These are phyloP conservation scores for Heliconius ismenius DNA, from an alignment of 2,888 invertebrate genomes.

Conservation along the genomic window DNA sequence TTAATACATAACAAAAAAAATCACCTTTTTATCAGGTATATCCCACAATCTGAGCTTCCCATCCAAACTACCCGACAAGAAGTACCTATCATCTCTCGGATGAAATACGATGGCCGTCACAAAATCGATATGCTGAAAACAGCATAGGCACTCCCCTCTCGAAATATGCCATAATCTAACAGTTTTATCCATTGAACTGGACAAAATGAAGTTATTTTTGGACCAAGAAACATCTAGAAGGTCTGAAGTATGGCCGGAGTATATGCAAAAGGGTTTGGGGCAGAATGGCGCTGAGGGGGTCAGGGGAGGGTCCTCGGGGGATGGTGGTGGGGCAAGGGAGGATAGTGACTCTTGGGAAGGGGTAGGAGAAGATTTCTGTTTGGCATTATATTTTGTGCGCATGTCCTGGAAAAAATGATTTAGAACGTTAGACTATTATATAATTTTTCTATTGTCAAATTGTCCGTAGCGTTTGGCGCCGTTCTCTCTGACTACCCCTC, in stretches of 20 bases:
- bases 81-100: conserved; percentile 94
- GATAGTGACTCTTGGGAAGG: conserved; percentile 95
- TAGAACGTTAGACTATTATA: background rate
- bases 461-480: too few species aligned
- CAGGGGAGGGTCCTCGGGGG: conserved; percentile 80
- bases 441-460: too few species aligned
- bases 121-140: conserved; percentile 99
- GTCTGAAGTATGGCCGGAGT: conserved; percentile 97
- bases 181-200: conserved; percentile 99
- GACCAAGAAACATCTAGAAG: conserved; percentile 99
- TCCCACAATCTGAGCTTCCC: conserved; percentile 99
- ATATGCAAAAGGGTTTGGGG: conserved; percentile 94
- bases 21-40: conserved; percentile 97
- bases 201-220: conserved; percentile 98
- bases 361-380: conserved; percentile 93
- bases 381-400: conserved; percentile 96
- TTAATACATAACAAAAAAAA: background rate
- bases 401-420: conserved; percentile 87
- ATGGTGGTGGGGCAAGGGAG: conserved; percentile 80
- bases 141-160: conserved; percentile 97
- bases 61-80: conserved; percentile 97
- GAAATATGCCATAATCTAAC: conserved; percentile 98
- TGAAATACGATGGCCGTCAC: conserved; percentile 99
- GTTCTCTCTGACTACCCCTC: too few species aligned
- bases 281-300: conserved; percentile 88